These are phyloP conservation scores for Tenthredo livida DNA, from an alignment of 2,888 invertebrate species.

Conservation along the genomic window DNA sequence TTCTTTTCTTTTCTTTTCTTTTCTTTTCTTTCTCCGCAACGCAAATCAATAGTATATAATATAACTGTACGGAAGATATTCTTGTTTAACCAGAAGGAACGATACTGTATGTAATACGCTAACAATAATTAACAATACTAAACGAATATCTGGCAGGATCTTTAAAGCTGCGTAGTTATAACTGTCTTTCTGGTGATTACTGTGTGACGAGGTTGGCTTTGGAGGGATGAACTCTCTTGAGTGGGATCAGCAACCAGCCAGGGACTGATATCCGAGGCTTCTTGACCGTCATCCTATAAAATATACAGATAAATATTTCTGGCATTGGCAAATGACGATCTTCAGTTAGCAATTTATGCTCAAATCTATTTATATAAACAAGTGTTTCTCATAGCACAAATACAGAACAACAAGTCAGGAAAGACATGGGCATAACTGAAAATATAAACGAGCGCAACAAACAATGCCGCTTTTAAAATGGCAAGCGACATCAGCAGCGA, in stretches of 20 bases:
- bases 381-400: slow-evolving; percentile 5
- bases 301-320: slow-evolving; percentile 45
- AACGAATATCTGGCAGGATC: slow-evolving; percentile 58
- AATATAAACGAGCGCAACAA: not conserved
- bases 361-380: not conserved
- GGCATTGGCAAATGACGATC: slow-evolving; percentile 41
- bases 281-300: slow-evolving; percentile 79
- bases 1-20: not conserved
- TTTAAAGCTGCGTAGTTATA: slow-evolving; percentile 90
- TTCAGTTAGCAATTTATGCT: not conserved
- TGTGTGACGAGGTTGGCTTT: slow-evolving; percentile 82
- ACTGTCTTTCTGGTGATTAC: slow-evolving; percentile 91
- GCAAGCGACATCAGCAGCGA: slow-evolving; percentile 58
- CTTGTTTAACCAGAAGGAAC: slow-evolving; percentile 31
- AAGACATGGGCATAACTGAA: slow-evolving; percentile 46
- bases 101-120: slow-evolving; percentile 20
- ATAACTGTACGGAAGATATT: not conserved
- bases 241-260: slow-evolving; percentile 87
- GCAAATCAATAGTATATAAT: not conserved
- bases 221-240: slow-evolving; percentile 82
- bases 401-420: slow-evolving; percentile 10
- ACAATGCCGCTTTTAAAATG: slow-evolving; percentile 35
- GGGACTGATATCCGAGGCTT: slow-evolving; percentile 80
- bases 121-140: slow-evolving; percentile 46
- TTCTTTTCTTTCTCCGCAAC: not conserved